phyloP scores from a whole-genome alignment of 2,888 invertebrate genomes.

The Stenodema calcarata region DNA sequence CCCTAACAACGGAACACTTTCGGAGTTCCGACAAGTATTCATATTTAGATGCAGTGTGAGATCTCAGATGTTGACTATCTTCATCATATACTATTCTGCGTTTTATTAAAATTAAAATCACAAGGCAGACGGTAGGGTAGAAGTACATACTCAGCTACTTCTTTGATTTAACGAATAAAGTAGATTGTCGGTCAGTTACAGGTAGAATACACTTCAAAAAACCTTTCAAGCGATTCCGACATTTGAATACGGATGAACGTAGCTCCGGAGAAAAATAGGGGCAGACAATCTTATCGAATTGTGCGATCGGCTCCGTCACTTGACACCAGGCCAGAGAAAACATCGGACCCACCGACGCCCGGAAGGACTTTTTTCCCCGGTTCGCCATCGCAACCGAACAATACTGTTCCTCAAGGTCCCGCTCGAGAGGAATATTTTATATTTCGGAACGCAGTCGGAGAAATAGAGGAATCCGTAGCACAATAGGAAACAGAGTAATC shows the following conservation, averaged over 20 bases:
- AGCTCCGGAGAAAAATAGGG: neutral
- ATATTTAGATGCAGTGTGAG: too few relatives aligned
- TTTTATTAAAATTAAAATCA: too few relatives aligned
- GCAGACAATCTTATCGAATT: neutral
- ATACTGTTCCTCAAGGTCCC: neutral
- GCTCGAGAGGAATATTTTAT: neutral
- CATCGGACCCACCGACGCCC: neutral
- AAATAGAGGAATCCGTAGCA: neutral
- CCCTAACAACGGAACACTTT: too few relatives aligned
- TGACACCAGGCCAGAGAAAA: constrained; percentile 16
- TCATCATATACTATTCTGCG: too few relatives aligned
- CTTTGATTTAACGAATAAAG: too few relatives aligned
- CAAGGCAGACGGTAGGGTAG: too few relatives aligned
- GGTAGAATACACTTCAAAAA: too few relatives aligned
- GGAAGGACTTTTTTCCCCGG: neutral
- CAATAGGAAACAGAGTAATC: neutral
- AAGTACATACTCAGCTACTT: too few relatives aligned
- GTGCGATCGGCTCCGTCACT: constrained; percentile 7
- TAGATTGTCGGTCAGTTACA: too few relatives aligned
- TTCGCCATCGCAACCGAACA: neutral
- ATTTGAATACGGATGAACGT: neutral
- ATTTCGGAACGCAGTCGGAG: neutral
- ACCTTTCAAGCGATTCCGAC: neutral
- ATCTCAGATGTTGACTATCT: too few relatives aligned
- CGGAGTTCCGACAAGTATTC: too few relatives aligned